phyloP scores from a whole-genome alignment of 2,113 vertebrate genomes.

The Junco hyemalis region DNA sequence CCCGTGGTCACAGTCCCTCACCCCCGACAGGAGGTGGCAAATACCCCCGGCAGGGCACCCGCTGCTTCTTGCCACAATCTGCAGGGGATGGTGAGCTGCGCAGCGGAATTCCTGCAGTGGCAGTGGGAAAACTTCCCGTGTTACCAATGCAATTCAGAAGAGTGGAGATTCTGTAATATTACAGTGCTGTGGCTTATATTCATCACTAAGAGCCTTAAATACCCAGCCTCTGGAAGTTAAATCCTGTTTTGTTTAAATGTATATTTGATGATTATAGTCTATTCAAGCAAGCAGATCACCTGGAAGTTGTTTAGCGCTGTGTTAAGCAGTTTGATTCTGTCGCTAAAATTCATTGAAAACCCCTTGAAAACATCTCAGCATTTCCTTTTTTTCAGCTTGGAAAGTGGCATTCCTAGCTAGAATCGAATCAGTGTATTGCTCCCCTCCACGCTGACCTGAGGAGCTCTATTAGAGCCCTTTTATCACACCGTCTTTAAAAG shows the following conservation, averaged over 20 bases:
- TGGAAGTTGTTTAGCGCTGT: neutral
- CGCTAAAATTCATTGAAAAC: neutral
- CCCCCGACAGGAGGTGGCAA: neutral
- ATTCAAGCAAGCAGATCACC: neutral
- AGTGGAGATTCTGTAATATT: neutral
- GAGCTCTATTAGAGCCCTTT: slow-evolving; percentile 4
- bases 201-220: neutral
- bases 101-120: neutral
- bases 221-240: neutral
- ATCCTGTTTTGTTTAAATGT: neutral
- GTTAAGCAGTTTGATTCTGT: neutral
- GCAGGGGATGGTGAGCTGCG: neutral
- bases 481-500: neutral
- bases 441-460: neutral
- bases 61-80: neutral
- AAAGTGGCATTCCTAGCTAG: neutral
- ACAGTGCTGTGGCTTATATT: neutral
- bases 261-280: neutral
- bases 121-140: neutral
- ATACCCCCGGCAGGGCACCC: fast-evolving
- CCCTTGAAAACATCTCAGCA: neutral
- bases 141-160: neutral
- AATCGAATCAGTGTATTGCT: neutral
- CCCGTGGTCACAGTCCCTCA: neutral
- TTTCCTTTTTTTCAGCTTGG: neutral